Evolutionary conservation across 2,888 invertebrate species (phyloP), one percentile per base, ranked within the genome.

Genomic region (Protodeltote pygarga): DNA sequence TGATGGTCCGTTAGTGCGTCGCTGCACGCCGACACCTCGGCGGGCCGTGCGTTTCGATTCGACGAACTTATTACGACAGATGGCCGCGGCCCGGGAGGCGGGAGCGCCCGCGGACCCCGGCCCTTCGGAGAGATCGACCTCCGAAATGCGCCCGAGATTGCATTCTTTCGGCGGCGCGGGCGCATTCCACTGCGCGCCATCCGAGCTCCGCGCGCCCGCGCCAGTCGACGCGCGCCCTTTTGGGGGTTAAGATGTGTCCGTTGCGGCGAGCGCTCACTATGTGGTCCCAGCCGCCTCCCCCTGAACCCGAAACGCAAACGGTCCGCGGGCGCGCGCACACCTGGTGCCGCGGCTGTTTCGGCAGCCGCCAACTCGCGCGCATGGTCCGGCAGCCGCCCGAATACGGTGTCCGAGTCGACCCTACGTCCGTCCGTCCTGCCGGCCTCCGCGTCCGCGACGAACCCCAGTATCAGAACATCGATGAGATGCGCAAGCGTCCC

Each of bases 121-220:
- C 85, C 84, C 89, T 84, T 81, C 79, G 86, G 89, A 89, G 90
- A 91, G 92, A 90, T 90, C 91, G 91, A 89, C 89, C 91, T 90
- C 92, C 92, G 92, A 92, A 92, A 91, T 88, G 91, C 92, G 91
- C 87, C 92, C 91, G 92, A 91, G 92, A 92, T 92, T 91, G 90
- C 92, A 92, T 92, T 92, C 92, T 92, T 92, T 92, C 90, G 92
- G 91, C 89, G 83, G 89, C 82, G 87, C 91, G 90, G 91, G 92
- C 90, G 83, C 92, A 92, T 92, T 92, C 93, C 92, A 80, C 85
- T 74, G 89, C 87, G 85, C 89, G 87, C 86, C 87, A 87, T 86
- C 87, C 85, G 87, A 85, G 81, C 87, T 69, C 86, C 85, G 90
- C 85, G 83, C 87, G 86, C 77, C 83, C 81, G 85, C 87, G 87